A percentile compares a stretch with the other conserved stretches of the same genome.
Conservation (phyloP, 2,113 vertebrate genomes). For the Hippocampus guttulatus region DNA sequence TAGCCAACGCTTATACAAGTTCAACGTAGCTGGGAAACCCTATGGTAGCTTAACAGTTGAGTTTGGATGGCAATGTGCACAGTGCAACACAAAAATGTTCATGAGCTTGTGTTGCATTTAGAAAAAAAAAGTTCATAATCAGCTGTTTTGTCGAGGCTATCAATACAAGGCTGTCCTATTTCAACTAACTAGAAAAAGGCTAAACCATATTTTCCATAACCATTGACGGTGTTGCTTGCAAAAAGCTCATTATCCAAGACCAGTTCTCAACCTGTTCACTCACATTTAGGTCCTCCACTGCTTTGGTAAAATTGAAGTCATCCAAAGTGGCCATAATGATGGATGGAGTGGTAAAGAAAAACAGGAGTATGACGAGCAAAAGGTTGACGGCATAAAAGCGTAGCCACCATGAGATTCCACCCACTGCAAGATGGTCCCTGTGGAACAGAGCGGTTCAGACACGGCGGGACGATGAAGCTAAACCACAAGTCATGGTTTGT, state of each 20-base stretch:
- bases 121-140: too few relatives aligned
- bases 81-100: too few relatives aligned
- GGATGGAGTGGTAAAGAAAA: conserved; percentile 97
- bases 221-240: neutral
- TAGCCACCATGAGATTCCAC: conserved; percentile 88
- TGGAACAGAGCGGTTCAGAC: conserved; percentile 21
- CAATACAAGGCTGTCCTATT: too few relatives aligned
- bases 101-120: too few relatives aligned
- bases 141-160: too few relatives aligned
- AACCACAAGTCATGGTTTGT: neutral
- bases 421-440: conserved; percentile 94
- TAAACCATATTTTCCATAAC: neutral
- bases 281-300: conserved; percentile 95
- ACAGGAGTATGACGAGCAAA: conserved; percentile 91
- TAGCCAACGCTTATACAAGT: too few relatives aligned
- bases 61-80: too few relatives aligned
- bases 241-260: neutral
- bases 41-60: too few relatives aligned
- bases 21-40: too few relatives aligned
- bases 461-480: conserved; percentile 31
- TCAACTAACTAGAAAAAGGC: neutral
- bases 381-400: conserved; percentile 92
- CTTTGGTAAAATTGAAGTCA: conserved; percentile 98
- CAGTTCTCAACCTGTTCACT: conserved; percentile 46
- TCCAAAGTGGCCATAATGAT: conserved; percentile 99